Percentiles rank a stretch among this genome's conserved stretches.
phyloP scores from a whole-genome alignment of 2,888 invertebrate genomes.

The Dichetophora obliterata region DNA sequence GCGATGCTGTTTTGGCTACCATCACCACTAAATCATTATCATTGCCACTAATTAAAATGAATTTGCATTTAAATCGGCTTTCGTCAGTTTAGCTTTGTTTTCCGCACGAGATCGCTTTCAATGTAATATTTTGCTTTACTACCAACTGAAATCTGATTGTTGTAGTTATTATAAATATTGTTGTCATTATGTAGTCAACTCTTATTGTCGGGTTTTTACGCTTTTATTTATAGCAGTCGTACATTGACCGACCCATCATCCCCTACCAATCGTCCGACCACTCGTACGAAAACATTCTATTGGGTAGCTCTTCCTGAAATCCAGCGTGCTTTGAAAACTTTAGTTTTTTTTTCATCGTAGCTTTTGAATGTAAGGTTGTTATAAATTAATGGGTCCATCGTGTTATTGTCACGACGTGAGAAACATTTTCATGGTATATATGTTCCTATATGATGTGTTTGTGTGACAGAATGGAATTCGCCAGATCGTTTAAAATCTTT shows the following conservation, averaged over 20 bases:
- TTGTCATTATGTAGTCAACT: not conserved
- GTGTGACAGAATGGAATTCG: too few relatives aligned
- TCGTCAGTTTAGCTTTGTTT: not conserved
- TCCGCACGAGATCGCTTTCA: not conserved
- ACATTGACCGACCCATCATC: not conserved
- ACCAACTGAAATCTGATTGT: not conserved
- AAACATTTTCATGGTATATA: not conserved
- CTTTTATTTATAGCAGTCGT: not conserved
- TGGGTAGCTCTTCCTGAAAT: too few relatives aligned
- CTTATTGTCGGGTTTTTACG: conserved; percentile 7
- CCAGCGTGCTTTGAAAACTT: too few relatives aligned
- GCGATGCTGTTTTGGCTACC: not conserved
- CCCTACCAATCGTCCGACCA: too few relatives aligned
- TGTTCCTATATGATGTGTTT: too few relatives aligned
- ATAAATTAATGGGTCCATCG: conserved; percentile 16
- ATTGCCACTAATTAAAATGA: not conserved
- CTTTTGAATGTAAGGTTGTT: not conserved
- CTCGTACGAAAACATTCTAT: too few relatives aligned
- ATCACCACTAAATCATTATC: not conserved
- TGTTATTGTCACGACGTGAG: not conserved
- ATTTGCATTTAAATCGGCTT: not conserved
- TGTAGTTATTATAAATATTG: not conserved
- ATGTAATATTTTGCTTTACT: not conserved
- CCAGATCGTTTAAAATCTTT: too few relatives aligned
- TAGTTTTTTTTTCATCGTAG: too few relatives aligned